Conservation (phyloP, 1,140 invertebrate genomes). For the Branchinecta lynchi region DNA sequence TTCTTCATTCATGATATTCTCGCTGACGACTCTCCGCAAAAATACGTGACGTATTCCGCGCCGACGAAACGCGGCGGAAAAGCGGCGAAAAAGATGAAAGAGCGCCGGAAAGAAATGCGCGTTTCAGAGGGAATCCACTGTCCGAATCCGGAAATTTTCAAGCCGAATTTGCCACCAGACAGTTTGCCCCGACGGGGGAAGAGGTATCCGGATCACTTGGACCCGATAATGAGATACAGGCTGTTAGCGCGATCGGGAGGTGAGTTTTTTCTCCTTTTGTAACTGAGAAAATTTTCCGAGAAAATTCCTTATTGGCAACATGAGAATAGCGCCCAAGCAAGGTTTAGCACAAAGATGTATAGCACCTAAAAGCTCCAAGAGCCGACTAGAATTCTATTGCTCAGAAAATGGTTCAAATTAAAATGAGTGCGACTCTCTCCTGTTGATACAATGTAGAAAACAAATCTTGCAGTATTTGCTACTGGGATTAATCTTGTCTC, state of each 20-base stretch:
- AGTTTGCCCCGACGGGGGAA: slow-evolving; percentile 2
- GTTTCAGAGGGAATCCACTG: neutral
- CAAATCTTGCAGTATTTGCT: no score
- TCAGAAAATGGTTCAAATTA: no score
- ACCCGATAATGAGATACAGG: slow-evolving; percentile 20
- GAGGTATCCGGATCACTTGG: slow-evolving; percentile 19
- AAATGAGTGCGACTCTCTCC: no score
- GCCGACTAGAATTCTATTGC: no score
- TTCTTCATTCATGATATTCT: slow-evolving; percentile 3
- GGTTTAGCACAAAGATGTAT: no score
- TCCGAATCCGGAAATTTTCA: neutral
- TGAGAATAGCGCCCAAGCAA: no score
- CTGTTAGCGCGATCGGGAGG: slow-evolving; percentile 20
- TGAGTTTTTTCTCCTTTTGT: slow-evolving; percentile 13
- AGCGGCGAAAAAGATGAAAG: neutral
- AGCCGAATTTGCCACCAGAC: neutral
- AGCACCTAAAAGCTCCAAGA: no score
- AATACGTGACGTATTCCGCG: neutral
- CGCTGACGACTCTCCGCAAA: neutral
- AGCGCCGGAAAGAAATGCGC: neutral
- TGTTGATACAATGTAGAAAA: no score
- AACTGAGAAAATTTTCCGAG: no score
- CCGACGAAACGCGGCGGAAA: neutral
- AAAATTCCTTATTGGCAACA: no score
- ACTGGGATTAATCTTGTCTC: no score